These are phyloP conservation scores for Microchrysa polita DNA, from an alignment of 2,888 invertebrate species.

Conservation along the genomic window DNA sequence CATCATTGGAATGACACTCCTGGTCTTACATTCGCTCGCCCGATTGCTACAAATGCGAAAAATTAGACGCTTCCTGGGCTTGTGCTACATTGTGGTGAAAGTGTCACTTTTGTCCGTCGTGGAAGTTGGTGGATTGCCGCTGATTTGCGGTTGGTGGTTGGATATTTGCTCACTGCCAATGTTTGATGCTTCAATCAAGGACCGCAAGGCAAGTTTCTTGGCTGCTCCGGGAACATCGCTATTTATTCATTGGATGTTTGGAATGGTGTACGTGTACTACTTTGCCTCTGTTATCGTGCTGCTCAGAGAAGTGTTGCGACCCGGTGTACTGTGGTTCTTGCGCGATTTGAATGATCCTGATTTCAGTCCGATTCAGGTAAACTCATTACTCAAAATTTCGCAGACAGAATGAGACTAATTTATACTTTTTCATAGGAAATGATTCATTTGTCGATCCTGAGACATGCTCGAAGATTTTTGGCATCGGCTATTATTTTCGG, in stretches of 20 bases:
- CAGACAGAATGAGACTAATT: neutral
- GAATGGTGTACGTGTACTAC: conserved; percentile 99
- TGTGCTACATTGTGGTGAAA: conserved; percentile 83
- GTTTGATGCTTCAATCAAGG: conserved; percentile 89
- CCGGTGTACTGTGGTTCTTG: conserved; percentile 98
- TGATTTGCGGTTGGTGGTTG: conserved; percentile 99
- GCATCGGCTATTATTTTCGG: conserved; percentile 97
- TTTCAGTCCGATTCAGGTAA: conserved; percentile 95
- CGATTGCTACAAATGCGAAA: conserved; percentile 81
- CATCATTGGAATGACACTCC: conserved; percentile 83
- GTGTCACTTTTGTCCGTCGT: conserved; percentile 95
- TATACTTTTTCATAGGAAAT: conserved; percentile 75
- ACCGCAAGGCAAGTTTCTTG: conserved; percentile 86
- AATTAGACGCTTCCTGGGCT: conserved; percentile 85
- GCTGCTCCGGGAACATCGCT: conserved; percentile 95
- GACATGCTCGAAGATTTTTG: conserved; percentile 88
- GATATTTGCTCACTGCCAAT: conserved; percentile 95
- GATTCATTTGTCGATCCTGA: conserved; percentile 94
- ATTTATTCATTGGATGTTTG: conserved; percentile 98
- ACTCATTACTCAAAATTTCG: conserved; percentile 14
- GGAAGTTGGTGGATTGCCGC: conserved; percentile 95
- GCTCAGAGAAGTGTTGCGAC: conserved; percentile 91
- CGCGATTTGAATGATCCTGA: conserved; percentile 98
- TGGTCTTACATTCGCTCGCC: conserved; percentile 85
- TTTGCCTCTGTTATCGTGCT: conserved; percentile 96